Conservation (phyloP, 2,888 invertebrate species). For the Aporophyla nigra region DNA sequence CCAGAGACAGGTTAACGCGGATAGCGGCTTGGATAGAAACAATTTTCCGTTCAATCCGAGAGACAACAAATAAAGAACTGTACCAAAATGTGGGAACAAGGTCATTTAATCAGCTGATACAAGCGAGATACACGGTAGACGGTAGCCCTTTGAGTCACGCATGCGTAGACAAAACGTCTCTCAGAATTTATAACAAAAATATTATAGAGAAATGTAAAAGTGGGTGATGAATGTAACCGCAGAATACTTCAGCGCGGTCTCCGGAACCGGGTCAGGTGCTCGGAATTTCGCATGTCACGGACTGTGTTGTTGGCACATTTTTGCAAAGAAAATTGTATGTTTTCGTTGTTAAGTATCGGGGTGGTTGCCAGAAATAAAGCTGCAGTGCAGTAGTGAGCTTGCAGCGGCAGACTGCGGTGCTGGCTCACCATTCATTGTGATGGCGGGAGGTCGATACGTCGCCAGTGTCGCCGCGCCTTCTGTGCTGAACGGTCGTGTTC, state of each 20-base stretch:
- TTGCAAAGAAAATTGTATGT: slow-evolving; percentile 70
- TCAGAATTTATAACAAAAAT: slow-evolving; percentile 51
- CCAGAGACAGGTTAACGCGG: slow-evolving; percentile 5
- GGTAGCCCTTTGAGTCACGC: slow-evolving; percentile 57
- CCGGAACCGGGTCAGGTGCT: slow-evolving; percentile 76
- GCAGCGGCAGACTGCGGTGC: slow-evolving; percentile 87
- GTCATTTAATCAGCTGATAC: slow-evolving; percentile 66
- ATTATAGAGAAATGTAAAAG: slow-evolving; percentile 48
- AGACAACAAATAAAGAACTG: slow-evolving; percentile 35
- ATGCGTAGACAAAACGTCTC: slow-evolving; percentile 56
- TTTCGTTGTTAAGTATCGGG: slow-evolving; percentile 75
- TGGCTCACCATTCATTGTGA: slow-evolving; percentile 83
- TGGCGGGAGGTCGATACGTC: slow-evolving; percentile 82
- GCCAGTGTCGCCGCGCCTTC: slow-evolving; percentile 85
- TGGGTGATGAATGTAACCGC: slow-evolving; percentile 59
- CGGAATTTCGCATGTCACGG: slow-evolving; percentile 71
- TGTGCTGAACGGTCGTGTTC: slow-evolving; percentile 77
- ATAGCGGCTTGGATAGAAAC: slow-evolving; percentile 11
- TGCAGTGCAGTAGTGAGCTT: slow-evolving; percentile 89
- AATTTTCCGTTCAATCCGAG: slow-evolving; percentile 19
- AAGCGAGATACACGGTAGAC: slow-evolving; percentile 38
- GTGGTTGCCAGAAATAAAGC: slow-evolving; percentile 89
- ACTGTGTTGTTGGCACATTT: slow-evolving; percentile 70
- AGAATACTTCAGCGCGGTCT: slow-evolving; percentile 59
- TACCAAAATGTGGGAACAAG: slow-evolving; percentile 65